A percentile compares a stretch with the other conserved stretches of the same genome.
These are phyloP conservation scores for Horisme vitalbata DNA, from an alignment of 2,888 invertebrate species.

Conservation along the genomic window DNA sequence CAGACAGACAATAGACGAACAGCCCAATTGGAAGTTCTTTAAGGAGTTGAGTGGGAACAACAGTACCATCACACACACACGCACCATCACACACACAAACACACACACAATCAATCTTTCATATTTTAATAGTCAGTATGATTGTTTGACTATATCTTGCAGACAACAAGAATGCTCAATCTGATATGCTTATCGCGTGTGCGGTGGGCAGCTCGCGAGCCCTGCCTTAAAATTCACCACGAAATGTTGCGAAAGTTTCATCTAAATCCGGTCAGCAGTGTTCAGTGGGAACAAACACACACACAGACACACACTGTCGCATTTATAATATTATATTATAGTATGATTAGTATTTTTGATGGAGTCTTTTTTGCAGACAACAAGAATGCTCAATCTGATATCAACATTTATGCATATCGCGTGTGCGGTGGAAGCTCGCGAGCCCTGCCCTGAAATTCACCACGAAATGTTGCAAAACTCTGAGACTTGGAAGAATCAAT, in stretches of 20 bases:
- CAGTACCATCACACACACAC: too few relatives aligned
- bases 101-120: too few relatives aligned
- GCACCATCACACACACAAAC: too few relatives aligned
- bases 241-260: slow-evolving; percentile 45
- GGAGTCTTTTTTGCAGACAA: slow-evolving; percentile 52
- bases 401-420: slow-evolving; percentile 62
- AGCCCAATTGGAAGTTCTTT: too few relatives aligned
- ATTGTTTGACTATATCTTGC: slow-evolving; percentile 28
- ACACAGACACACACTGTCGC: too few relatives aligned
- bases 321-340: too few relatives aligned
- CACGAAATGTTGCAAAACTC: slow-evolving; percentile 46
- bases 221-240: slow-evolving; percentile 59
- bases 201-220: slow-evolving; percentile 59
- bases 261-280: too few relatives aligned
- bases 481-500: slow-evolving; percentile 63
- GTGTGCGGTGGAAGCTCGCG: slow-evolving; percentile 57
- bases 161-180: slow-evolving; percentile 65
- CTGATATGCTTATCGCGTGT: slow-evolving; percentile 58
- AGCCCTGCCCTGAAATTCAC: slow-evolving; percentile 62
- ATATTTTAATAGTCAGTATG: too few relatives aligned
- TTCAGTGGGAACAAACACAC: too few relatives aligned
- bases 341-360: too few relatives aligned
- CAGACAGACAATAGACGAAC: too few relatives aligned
- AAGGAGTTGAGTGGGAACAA: too few relatives aligned
- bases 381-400: slow-evolving; percentile 63